phyloP scores from a whole-genome alignment of 1,140 invertebrate species.

The Cheumatopsyche charites region DNA sequence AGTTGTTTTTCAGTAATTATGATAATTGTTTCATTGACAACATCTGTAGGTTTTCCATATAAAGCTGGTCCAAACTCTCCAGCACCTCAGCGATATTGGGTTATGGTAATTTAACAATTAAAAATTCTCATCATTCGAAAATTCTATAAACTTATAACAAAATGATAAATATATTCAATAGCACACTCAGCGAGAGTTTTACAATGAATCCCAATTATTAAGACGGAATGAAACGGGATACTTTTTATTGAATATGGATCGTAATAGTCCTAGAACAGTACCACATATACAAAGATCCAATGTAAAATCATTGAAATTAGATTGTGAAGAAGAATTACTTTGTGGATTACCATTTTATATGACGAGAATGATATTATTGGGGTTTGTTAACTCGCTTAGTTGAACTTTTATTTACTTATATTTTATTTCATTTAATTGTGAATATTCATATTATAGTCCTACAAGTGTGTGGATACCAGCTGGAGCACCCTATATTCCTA shows the following conservation, averaged over 20 bases:
- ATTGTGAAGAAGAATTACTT: conserved; percentile 42
- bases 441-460: conserved; percentile 10
- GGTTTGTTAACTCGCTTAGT: conserved; percentile 34
- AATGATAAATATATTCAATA: conserved; percentile 14
- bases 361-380: conserved; percentile 36
- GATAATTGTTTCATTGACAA: conserved; percentile 33
- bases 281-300: neutral
- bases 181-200: conserved; percentile 41
- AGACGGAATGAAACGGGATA: conserved; percentile 38
- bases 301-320: conserved; percentile 15
- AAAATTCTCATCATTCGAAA: neutral
- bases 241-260: conserved; percentile 43
- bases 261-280: conserved; percentile 42
- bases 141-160: neutral
- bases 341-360: conserved; percentile 41
- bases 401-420: neutral
- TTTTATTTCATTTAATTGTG: neutral
- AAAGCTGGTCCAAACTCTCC: conserved; percentile 32
- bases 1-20: conserved; percentile 26
- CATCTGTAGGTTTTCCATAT: conserved; percentile 42
- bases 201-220: conserved; percentile 28
- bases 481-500: neutral
- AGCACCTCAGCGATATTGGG: conserved; percentile 41
- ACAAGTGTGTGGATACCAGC: conserved; percentile 32
- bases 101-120: conserved; percentile 31